Conservation (phyloP, 1,140 invertebrate species). For the Dendroctonus ponderosae region DNA sequence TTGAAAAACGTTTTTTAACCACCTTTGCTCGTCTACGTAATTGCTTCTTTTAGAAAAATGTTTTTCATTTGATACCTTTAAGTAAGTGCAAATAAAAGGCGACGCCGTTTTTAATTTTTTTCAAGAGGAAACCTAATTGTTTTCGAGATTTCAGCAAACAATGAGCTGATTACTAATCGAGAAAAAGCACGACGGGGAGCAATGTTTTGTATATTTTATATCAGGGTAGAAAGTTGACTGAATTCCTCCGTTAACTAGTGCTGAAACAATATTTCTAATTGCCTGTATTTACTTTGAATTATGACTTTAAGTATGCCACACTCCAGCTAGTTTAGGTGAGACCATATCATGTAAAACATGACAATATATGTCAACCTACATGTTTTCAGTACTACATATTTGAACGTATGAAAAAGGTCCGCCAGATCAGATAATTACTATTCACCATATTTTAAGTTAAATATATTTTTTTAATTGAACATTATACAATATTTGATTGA, state of each 20-base stretch:
- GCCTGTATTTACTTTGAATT: not conserved
- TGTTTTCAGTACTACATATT: too few species aligned
- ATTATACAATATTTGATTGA: too few species aligned
- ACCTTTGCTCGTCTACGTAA: slow-evolving; percentile 42
- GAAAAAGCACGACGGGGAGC: slow-evolving; percentile 18
- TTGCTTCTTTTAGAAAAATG: slow-evolving; percentile 40
- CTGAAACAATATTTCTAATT: not conserved
- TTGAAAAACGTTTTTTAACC: slow-evolving; percentile 44
- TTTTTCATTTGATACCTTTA: slow-evolving; percentile 40
- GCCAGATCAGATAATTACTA: too few species aligned
- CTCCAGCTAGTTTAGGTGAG: too few species aligned
- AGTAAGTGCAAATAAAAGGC: slow-evolving; percentile 38
- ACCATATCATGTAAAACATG: too few species aligned
- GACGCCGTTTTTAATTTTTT: slow-evolving; percentile 32
- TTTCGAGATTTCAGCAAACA: slow-evolving; percentile 36
- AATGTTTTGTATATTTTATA: slow-evolving; percentile 8
- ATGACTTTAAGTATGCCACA: too few species aligned
- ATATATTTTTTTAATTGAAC: too few species aligned
- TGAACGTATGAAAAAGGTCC: too few species aligned
- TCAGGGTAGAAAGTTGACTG: not conserved
- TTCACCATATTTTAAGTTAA: too few species aligned
- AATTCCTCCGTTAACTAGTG: not conserved
- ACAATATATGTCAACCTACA: too few species aligned
- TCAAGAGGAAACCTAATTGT: slow-evolving; percentile 33
- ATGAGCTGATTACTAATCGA: slow-evolving; percentile 38